A percentile compares a stretch with the other conserved stretches of the same genome.
phyloP scores from a whole-genome alignment of 2,113 vertebrate genomes.

The Rhinolophus sinicus region DNA sequence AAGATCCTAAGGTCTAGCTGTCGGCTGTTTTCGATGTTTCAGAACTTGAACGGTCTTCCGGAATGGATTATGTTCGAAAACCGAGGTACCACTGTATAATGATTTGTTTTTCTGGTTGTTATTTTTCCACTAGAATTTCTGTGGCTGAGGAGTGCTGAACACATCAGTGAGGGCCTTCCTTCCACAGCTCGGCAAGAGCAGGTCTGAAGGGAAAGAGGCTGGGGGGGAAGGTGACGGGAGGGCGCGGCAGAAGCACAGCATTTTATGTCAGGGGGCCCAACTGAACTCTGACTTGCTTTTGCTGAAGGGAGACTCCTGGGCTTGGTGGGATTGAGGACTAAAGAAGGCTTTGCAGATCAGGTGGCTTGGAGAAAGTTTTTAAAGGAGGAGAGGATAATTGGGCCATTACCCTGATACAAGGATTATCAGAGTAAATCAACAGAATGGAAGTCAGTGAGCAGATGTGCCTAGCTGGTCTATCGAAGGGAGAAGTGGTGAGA shows the following conservation, averaged over 20 bases:
- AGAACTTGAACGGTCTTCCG: too few relatives aligned
- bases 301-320: neutral
- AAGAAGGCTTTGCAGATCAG: neutral
- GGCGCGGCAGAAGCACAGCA: neutral
- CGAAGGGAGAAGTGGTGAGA: neutral
- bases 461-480: too few relatives aligned
- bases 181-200: neutral
- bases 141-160: neutral
- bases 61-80: too few relatives aligned
- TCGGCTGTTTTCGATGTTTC: too few relatives aligned
- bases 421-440: neutral
- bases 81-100: too few relatives aligned
- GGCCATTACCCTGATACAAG: neutral
- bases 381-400: neutral
- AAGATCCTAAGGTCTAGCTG: too few relatives aligned
- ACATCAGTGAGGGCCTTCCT: too few relatives aligned
- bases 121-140: neutral
- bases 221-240: too few relatives aligned
- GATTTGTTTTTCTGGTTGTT: neutral
- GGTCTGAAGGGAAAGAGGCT: neutral
- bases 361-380: neutral
- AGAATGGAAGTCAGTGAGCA: neutral
- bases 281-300: neutral
- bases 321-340: neutral
- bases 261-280: neutral